phyloP scores from a whole-genome alignment of 2,888 invertebrate genomes.

The Linhomoeus sp. region DNA sequence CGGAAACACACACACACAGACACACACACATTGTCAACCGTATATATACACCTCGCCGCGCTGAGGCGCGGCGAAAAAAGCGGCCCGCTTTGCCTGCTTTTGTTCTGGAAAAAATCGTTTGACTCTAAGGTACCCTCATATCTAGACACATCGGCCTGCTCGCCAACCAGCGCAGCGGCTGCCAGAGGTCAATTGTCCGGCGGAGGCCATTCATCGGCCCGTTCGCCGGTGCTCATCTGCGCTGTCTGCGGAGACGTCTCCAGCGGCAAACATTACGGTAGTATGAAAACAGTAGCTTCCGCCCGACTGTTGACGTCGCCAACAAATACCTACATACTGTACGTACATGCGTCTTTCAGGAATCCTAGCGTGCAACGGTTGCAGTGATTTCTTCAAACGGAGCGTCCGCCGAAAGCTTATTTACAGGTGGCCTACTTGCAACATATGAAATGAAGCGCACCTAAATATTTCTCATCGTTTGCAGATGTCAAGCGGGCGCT shows the following conservation, averaged over 20 bases:
- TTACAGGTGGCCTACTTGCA: conserved; percentile 94
- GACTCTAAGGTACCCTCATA: too few species aligned
- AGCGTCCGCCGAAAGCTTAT: conserved; percentile 85
- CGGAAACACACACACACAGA: too few species aligned
- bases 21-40: too few species aligned
- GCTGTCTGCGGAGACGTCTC: conserved; percentile 8
- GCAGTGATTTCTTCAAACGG: conserved; percentile 92
- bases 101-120: too few species aligned
- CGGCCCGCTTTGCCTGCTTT: too few species aligned
- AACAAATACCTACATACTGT: too few species aligned
- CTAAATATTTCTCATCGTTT: conserved; percentile 11
- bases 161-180: not conserved
- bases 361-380: conserved; percentile 90
- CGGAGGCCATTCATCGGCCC: too few species aligned
- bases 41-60: too few species aligned
- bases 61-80: too few species aligned
- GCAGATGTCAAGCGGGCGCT: conserved; percentile 93
- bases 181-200: too few species aligned
- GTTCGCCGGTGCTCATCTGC: conserved; percentile 5
- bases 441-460: too few species aligned
- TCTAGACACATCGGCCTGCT: not conserved
- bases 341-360: conserved; percentile 94
- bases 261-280: conserved; percentile 8
- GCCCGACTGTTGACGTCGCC: not conserved
- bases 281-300: not conserved